Conservation (phyloP, 1,140 invertebrate genomes). For the Diploscapter pachys region DNA sequence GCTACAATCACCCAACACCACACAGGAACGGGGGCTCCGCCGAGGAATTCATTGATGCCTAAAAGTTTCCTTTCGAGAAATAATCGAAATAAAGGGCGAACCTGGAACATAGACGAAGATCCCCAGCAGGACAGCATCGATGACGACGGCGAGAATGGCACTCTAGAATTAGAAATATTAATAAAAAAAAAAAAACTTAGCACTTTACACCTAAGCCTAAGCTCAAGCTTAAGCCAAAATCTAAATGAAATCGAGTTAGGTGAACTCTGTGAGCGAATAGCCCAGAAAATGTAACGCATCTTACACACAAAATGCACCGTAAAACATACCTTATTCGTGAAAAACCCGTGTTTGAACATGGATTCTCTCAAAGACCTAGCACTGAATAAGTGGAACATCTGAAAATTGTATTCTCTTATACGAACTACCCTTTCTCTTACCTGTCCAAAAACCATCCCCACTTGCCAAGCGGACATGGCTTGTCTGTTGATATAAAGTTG, state of each 20-base stretch:
- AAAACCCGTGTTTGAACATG: conserved; percentile 27
- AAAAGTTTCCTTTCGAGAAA: too few relatives aligned
- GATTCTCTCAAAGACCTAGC: too few relatives aligned
- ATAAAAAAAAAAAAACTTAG: neutral
- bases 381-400: too few relatives aligned
- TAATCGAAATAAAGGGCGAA: too few relatives aligned
- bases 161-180: neutral
- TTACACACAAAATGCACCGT: neutral
- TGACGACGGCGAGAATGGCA: conserved; percentile 34
- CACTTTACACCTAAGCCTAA: neutral
- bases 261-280: too few relatives aligned
- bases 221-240: too few relatives aligned
- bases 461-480: conserved; percentile 47
- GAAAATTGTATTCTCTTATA: too few relatives aligned
- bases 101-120: conserved; percentile 37
- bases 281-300: neutral
- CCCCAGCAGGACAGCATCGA: conserved; percentile 31
- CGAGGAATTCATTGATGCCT: too few relatives aligned
- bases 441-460: conserved; percentile 50
- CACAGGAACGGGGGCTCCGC: too few relatives aligned
- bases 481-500: conserved; percentile 41
- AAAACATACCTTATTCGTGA: neutral
- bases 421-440: conserved; percentile 2
- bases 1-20: too few relatives aligned
- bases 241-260: too few relatives aligned